Evolutionary conservation across 2,888 invertebrate species (phyloP).

Genomic region (Rhamphomyia laevipes): DNA sequence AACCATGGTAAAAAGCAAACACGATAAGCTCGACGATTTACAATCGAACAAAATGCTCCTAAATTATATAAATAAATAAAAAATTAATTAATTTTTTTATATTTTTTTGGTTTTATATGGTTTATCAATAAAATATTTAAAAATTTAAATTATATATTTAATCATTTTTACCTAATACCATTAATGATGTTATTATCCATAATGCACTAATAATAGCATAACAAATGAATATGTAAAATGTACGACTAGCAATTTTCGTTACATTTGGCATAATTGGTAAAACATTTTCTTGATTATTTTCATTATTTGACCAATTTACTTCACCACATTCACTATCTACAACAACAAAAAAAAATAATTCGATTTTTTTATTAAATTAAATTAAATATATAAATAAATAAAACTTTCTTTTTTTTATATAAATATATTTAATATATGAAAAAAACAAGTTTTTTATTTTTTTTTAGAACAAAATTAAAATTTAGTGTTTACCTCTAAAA

Average conservation of each 20-base stretch:
- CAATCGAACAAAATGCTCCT: conserved; percentile 8
- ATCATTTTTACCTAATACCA: conserved; percentile 4
- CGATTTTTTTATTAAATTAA: too few relatives aligned
- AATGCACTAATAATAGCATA: conserved; percentile 5
- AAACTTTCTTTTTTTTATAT: not conserved
- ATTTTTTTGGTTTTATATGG: too few relatives aligned
- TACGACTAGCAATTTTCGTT: conserved; percentile 3
- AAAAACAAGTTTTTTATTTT: not conserved
- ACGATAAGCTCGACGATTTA: conserved; percentile 9
- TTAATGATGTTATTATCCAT: conserved; percentile 6
- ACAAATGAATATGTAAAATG: not conserved
- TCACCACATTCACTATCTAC: conserved; percentile 7
- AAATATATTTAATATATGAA: not conserved
- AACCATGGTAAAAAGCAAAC: conserved; percentile 23
- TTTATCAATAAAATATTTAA: too few relatives aligned
- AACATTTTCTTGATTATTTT: not conserved
- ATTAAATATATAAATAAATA: too few relatives aligned
- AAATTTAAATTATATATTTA: too few relatives aligned
- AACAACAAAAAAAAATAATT: not conserved
- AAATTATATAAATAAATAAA: too few relatives aligned
- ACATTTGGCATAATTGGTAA: conserved; percentile 4
- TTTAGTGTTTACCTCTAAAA: not conserved
- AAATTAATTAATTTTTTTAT: conserved; percentile 1
- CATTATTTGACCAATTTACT: conserved; percentile 3
- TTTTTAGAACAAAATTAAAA: too few relatives aligned